A percentile compares a stretch with the other conserved stretches of the same genome.
These are phyloP conservation scores for Caenorhabditis plicata DNA, from an alignment of 2,888 invertebrate species.

Conservation along the genomic window DNA sequence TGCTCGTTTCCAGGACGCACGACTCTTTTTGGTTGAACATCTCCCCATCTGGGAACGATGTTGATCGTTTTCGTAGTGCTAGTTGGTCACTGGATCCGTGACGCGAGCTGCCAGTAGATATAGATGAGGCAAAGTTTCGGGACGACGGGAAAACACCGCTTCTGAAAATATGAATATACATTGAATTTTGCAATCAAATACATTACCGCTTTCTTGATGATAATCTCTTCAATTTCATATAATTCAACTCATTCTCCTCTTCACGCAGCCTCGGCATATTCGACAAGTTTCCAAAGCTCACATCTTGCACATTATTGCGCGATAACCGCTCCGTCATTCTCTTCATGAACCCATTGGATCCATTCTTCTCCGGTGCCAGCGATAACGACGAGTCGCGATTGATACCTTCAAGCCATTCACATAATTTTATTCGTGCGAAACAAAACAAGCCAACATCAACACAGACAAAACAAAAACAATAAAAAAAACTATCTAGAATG, in stretches of 20 bases:
- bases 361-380: slow-evolving; percentile 23
- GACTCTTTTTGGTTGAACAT: slow-evolving; percentile 28
- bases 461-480: too few relatives aligned
- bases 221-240: too few relatives aligned
- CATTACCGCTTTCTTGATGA: too few relatives aligned
- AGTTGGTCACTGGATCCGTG: slow-evolving; percentile 17
- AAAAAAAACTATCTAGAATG: too few relatives aligned
- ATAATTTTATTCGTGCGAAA: not conserved
- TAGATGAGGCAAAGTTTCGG: slow-evolving; percentile 20
- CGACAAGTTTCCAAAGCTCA: slow-evolving; percentile 9
- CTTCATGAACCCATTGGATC: slow-evolving; percentile 24
- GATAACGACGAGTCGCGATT: slow-evolving; percentile 47
- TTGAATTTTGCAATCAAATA: too few relatives aligned
- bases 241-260: too few relatives aligned
- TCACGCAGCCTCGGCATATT: slow-evolving; percentile 35
- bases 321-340: slow-evolving; percentile 10
- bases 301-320: slow-evolving; percentile 7
- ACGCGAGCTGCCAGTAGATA: slow-evolving; percentile 13
- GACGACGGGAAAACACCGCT: slow-evolving; percentile 23
- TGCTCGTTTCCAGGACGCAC: not conserved
- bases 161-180: too few relatives aligned
- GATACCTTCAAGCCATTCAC: slow-evolving; percentile 25
- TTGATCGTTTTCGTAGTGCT: slow-evolving; percentile 38
- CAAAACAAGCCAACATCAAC: not conserved
- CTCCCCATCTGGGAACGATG: slow-evolving; percentile 55